phyloP scores from a whole-genome alignment of 2,888 invertebrate genomes.

The Eumerus sabulonum region DNA sequence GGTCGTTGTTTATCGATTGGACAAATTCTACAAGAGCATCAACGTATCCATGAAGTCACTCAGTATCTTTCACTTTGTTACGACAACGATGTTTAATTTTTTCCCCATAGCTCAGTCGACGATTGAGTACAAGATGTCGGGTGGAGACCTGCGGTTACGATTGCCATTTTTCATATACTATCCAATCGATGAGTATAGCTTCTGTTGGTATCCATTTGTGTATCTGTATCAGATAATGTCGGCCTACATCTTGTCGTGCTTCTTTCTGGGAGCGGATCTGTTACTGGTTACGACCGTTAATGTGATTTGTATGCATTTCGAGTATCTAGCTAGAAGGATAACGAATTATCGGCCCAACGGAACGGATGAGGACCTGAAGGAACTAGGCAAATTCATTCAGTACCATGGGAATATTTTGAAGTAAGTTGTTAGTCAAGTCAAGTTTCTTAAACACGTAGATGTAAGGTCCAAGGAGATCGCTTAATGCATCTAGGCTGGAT shows the following conservation, averaged over 20 bases:
- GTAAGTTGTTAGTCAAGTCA: conserved; percentile 62
- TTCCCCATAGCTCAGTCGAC: conserved; percentile 63
- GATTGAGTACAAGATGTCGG: conserved; percentile 47
- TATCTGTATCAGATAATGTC: conserved; percentile 56
- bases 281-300: conserved; percentile 64
- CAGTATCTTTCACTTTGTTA: conserved; percentile 54
- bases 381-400: conserved; percentile 47
- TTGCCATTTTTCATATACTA: conserved; percentile 68
- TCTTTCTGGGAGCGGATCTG: conserved; percentile 69
- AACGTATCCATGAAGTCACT: conserved; percentile 44
- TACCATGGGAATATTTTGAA: conserved; percentile 68
- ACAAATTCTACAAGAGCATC: conserved; percentile 55
- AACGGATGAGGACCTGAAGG: conserved; percentile 53
- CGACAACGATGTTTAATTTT: conserved; percentile 65
- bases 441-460: not conserved
- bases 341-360: conserved; percentile 62
- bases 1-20: conserved; percentile 39
- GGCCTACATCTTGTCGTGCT: conserved; percentile 40
- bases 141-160: conserved; percentile 33
- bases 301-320: conserved; percentile 70
- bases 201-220: conserved; percentile 29
- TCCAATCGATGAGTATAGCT: conserved; percentile 35
- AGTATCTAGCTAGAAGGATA: conserved; percentile 61
- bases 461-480: not conserved
- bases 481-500: no score